Percentiles rank a stretch among this genome's conserved stretches.
phyloP scores from a whole-genome alignment of 2,888 invertebrate species.

The Melipona bicolor region DNA sequence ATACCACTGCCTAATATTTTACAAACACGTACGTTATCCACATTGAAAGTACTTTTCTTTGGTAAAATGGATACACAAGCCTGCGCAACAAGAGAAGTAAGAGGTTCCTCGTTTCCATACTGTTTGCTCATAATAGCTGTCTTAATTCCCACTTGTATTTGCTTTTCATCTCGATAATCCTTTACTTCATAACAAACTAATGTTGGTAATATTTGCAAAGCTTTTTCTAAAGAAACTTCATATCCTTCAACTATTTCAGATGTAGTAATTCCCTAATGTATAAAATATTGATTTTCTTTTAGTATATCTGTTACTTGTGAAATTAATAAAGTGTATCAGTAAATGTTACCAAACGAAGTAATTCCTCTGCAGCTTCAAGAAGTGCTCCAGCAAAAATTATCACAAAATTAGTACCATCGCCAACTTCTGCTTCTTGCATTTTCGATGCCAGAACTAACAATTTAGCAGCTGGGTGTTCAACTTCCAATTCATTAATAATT shows the following conservation, averaged over 20 bases:
- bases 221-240: slow-evolving; percentile 95
- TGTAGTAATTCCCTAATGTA: slow-evolving; percentile 93
- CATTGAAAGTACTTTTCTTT: slow-evolving; percentile 95
- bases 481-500: slow-evolving; percentile 97
- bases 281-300: slow-evolving; percentile 30
- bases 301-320: background rate
- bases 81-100: slow-evolving; percentile 93
- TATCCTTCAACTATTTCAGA: slow-evolving; percentile 98
- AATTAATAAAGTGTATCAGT: background rate
- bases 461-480: slow-evolving; percentile 99
- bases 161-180: slow-evolving; percentile 87
- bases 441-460: slow-evolving; percentile 97
- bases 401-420: slow-evolving; percentile 99
- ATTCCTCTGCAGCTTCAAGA: slow-evolving; percentile 95
- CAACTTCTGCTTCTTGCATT: slow-evolving; percentile 99
- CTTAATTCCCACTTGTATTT: slow-evolving; percentile 90
- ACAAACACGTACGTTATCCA: slow-evolving; percentile 98
- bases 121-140: slow-evolving; percentile 98
- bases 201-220: slow-evolving; percentile 94
- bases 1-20: slow-evolving; percentile 96
- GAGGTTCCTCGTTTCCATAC: slow-evolving; percentile 97
- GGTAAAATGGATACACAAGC: slow-evolving; percentile 96
- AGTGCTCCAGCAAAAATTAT: slow-evolving; percentile 97
- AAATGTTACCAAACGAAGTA: slow-evolving; percentile 90
- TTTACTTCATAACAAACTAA: slow-evolving; percentile 92